Base-by-base conservation (phyloP, 1,140 invertebrate species). In the Calephelis nemesis region DNA sequence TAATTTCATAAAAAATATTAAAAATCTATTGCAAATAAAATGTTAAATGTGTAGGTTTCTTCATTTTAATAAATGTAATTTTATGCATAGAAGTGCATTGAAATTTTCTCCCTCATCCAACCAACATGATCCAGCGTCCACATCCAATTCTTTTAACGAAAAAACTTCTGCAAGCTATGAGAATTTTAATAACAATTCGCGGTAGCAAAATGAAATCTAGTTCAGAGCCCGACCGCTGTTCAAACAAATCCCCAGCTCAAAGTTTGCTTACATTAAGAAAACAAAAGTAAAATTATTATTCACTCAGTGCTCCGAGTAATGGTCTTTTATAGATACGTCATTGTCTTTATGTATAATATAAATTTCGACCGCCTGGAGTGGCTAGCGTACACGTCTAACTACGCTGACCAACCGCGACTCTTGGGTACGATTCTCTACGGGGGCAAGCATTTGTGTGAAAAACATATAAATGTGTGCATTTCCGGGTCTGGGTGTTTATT, bases 151-250 rank as follows among this genome's bases (percentile, higher is more conserved):
- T 82, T 82, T 85, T 80, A 85, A 72, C 76, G 69, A 63, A 74
- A 79, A 76, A 77, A 77, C 69, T 76, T 77, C 62, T 58, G 52
- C 66, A 70, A 76, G 68, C 71, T 74, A 74, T 65, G 72, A 74
- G 72, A 83, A 85, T 85, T 81, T 83, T 82, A 82, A 85, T 83
- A 83, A 83, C 80, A 75, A 82, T 82, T 71, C 69, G 65, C 67
- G 50, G 74, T 54, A 73, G 68, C 65, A 62, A 72, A 71, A 75
- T 79, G 72, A 74, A 77, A 73, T 74, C 69, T 69, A 74, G 67
- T 71, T 70, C 69, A 66, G 60, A 74, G 67, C 63, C 49, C 62
- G 62, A 48, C 65, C 40, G 63, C 66, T 70, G 70, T 66, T 65
- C 82, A 82, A 84, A 81, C 78, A 79, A 73, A 71, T 52, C 63